These are phyloP conservation scores for Leptinotarsa defecta DNA, from an alignment of 1,140 invertebrate species.

Conservation along the genomic window DNA sequence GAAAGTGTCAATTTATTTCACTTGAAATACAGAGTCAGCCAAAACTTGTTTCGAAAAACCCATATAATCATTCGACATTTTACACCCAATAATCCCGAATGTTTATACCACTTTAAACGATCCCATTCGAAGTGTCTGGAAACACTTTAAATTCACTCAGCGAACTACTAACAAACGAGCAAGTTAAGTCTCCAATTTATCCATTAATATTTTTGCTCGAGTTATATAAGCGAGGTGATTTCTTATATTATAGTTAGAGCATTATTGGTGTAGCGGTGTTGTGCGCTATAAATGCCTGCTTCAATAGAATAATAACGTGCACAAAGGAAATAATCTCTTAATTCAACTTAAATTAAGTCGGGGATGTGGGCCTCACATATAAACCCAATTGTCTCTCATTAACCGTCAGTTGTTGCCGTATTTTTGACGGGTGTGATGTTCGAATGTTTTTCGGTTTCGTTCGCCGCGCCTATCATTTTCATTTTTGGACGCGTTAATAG, in stretches of 20 bases:
- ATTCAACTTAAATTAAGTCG: slow-evolving; percentile 56
- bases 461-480: background rate
- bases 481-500: background rate
- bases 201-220: slow-evolving; percentile 24
- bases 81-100: background rate
- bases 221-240: slow-evolving; percentile 31
- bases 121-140: slow-evolving; percentile 7
- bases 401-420: slow-evolving; percentile 41
- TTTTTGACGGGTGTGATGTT: slow-evolving; percentile 4
- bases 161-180: background rate
- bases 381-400: slow-evolving; percentile 55
- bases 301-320: slow-evolving; percentile 56
- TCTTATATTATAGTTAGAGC: slow-evolving; percentile 27
- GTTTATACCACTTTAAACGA: slow-evolving; percentile 3
- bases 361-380: slow-evolving; percentile 55
- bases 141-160: background rate
- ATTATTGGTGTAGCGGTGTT: slow-evolving; percentile 28
- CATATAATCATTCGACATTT: background rate
- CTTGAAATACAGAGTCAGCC: no score
- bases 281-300: slow-evolving; percentile 38
- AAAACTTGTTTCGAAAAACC: no score
- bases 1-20: no score
- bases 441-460: background rate
- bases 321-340: slow-evolving; percentile 57
- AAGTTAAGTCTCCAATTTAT: slow-evolving; percentile 15